Evolutionary conservation across 1,140 invertebrate species (phyloP).

Genomic region (Atta cephalotes): DNA sequence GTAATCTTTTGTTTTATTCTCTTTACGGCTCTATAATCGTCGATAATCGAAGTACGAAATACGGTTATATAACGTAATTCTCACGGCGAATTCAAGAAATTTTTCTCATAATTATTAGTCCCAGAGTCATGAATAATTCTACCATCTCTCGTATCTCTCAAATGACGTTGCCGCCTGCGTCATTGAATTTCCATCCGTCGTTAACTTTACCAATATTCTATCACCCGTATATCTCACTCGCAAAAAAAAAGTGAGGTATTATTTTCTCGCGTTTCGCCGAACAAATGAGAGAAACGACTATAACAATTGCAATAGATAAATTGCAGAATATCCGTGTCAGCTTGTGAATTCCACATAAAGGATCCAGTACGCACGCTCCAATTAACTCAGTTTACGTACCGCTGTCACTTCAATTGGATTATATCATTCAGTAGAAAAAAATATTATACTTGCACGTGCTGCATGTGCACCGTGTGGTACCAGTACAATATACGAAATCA

Average conservation of each 20-base stretch:
- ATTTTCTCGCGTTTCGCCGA: slow-evolving; percentile 35
- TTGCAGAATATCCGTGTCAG: slow-evolving; percentile 54
- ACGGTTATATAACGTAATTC: neutral
- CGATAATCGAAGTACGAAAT: slow-evolving; percentile 14
- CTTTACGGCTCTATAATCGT: neutral
- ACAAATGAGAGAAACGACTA: slow-evolving; percentile 18
- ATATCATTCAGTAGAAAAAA: slow-evolving; percentile 31
- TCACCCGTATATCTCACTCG: neutral
- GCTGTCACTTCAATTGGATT: slow-evolving; percentile 47
- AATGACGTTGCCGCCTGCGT: neutral
- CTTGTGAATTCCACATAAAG: slow-evolving; percentile 45
- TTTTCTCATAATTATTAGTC: slow-evolving; percentile 10
- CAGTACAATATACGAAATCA: neutral
- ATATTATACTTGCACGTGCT: slow-evolving; percentile 23
- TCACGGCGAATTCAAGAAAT: neutral
- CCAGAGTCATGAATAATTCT: slow-evolving; percentile 20
- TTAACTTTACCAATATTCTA: neutral
- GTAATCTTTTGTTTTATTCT: slow-evolving; percentile 10
- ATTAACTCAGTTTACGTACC: slow-evolving; percentile 46
- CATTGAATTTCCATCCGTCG: neutral
- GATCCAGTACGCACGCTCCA: slow-evolving; percentile 51
- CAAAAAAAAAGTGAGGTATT: slow-evolving; percentile 11
- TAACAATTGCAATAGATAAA: slow-evolving; percentile 52
- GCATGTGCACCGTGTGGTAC: neutral
- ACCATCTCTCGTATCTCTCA: neutral